Evolutionary conservation across 2,113 vertebrate genomes (phyloP).

Genomic region (Ranitomeya variabilis): DNA sequence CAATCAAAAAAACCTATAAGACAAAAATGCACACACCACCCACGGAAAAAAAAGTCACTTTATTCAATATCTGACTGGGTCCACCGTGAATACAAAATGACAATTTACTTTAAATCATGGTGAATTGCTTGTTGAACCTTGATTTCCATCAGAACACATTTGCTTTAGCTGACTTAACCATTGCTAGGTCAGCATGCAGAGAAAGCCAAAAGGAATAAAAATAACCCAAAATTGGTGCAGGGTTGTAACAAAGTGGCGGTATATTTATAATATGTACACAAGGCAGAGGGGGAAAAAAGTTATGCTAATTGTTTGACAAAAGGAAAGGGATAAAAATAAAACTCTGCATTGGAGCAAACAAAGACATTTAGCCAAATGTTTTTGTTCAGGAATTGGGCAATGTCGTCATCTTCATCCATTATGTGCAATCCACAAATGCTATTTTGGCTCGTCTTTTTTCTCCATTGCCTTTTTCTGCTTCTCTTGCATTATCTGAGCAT

Average conservation of each 20-base stretch:
- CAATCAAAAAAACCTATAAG: no score
- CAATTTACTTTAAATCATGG: conserved; percentile 57
- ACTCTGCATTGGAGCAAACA: conserved; percentile 40
- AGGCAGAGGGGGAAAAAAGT: conserved; percentile 6
- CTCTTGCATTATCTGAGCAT: conserved; percentile 95
- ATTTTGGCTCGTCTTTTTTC: conserved; percentile 74
- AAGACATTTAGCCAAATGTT: conserved; percentile 20
- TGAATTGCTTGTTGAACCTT: conserved; percentile 13
- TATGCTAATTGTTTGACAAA: conserved; percentile 44
- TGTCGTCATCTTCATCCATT: not conserved
- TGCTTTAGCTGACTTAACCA: conserved; percentile 27
- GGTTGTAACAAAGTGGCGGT: conserved; percentile 29
- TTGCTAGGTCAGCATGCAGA: conserved; percentile 40
- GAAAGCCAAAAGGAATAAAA: not conserved
- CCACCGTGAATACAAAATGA: conserved; percentile 70
- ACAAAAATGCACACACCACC: not conserved
- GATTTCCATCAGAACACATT: conserved; percentile 2
- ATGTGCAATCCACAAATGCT: conserved; percentile 60
- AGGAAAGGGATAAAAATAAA: conserved; percentile 29
- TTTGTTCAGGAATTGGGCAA: not conserved
- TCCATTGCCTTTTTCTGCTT: conserved; percentile 88
- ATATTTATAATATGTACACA: conserved; percentile 57
- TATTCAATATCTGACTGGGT: conserved; percentile 69
- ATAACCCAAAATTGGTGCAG: not conserved
- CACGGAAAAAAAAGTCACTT: conserved; percentile 72